Conservation (phyloP, 2,113 vertebrate genomes). For the Corydoras maculifer region DNA sequence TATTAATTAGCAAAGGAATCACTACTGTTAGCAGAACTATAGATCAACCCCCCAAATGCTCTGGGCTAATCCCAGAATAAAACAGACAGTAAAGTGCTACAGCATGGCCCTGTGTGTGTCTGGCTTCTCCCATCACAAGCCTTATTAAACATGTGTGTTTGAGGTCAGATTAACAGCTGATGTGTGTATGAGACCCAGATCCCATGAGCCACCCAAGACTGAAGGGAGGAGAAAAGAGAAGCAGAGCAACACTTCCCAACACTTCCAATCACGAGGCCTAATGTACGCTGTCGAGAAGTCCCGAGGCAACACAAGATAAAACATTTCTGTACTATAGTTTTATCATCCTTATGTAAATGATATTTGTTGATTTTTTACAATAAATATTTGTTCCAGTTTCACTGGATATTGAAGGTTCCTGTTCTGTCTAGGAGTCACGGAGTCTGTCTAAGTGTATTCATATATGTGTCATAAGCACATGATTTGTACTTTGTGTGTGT, state of each 20-base stretch:
- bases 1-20: too few species aligned
- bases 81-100: too few species aligned
- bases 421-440: constrained; percentile 11
- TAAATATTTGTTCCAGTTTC: too few species aligned
- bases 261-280: constrained; percentile 19
- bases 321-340: background rate
- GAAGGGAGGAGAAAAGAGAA: constrained; percentile 13
- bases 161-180: constrained; percentile 41
- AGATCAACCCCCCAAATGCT: background rate
- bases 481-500: constrained; percentile 2
- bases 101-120: too few species aligned
- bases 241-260: constrained; percentile 11
- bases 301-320: background rate
- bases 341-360: background rate
- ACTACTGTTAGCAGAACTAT: too few species aligned
- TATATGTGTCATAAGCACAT: constrained; percentile 21
- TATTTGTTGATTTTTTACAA: too few species aligned
- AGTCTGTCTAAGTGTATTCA: constrained; percentile 9
- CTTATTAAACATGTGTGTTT: constrained; percentile 11
- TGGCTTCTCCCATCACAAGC: background rate
- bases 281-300: constrained; percentile 1
- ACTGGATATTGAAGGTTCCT: background rate
- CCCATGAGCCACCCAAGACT: background rate
- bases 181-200: constrained; percentile 3
- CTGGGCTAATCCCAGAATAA: too few species aligned